phyloP scores from a whole-genome alignment of 2,797 vertebrate genomes.

The Eleutherodactylus coqui region DNA sequence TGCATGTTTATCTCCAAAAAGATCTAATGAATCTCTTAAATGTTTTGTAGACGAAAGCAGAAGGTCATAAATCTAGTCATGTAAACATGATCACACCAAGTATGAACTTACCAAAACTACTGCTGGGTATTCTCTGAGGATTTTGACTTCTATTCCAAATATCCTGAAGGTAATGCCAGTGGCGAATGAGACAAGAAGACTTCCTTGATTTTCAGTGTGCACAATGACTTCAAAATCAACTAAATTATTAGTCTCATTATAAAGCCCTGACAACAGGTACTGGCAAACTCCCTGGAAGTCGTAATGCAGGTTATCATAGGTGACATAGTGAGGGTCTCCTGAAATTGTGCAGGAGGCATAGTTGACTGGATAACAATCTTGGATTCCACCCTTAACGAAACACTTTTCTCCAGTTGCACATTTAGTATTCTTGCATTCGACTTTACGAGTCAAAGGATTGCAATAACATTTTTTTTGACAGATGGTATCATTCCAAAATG shows the following conservation, averaged over 20 bases:
- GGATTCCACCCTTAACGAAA: conserved; percentile 66
- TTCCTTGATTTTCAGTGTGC: conserved; percentile 50
- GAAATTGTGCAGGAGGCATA: conserved; percentile 70
- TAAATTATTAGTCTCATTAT: background rate
- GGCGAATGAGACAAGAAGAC: conserved; percentile 42
- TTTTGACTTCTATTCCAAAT: conserved; percentile 46
- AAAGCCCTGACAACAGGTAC: conserved; percentile 54
- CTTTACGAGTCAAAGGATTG: conserved; percentile 13
- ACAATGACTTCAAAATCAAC: conserved; percentile 43
- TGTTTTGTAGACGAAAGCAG: background rate
- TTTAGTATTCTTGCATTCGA: conserved; percentile 63
- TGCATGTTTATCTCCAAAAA: background rate
- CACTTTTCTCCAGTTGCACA: conserved; percentile 69
- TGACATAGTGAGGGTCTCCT: conserved; percentile 69
- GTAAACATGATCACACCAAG: background rate
- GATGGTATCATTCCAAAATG: conserved; percentile 63
- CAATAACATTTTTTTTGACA: conserved; percentile 73
- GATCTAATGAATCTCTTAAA: background rate
- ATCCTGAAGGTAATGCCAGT: conserved; percentile 38
- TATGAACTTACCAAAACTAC: conserved; percentile 47
- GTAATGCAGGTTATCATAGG: conserved; percentile 71
- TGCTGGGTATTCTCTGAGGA: conserved; percentile 38
- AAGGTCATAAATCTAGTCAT: background rate
- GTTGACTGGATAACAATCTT: conserved; percentile 69
- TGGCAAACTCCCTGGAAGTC: conserved; percentile 73